Evolutionary conservation across 2,113 vertebrate species (phyloP), one percentile per base, ranked within the genome.

Genomic region (Uropsilus gracilis): DNA sequence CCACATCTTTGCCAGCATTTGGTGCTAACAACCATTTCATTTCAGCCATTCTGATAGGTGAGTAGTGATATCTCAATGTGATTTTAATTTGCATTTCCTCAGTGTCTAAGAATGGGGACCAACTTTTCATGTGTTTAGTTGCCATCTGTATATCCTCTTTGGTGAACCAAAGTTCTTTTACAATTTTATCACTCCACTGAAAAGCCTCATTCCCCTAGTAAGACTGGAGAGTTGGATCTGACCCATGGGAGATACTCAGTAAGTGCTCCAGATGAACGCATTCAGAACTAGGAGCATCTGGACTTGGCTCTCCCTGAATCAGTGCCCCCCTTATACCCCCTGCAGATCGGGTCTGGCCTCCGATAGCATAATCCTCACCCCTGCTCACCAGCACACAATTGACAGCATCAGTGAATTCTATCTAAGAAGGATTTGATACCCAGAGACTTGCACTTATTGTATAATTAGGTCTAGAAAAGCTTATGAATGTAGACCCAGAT

Each of bases 391-490:
- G 76, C 53, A 11, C 0, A 0, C 37, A 34, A 30, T 2, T 1
- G 69, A 44, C 2, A 0, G 82, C 2, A 2, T n/a, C 81, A 20
- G 55, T 72, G 69, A 90, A 80, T 93, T 68, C 61, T 89, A 93
- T 44, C 39, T 8, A 68, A 75, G 50, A 88, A 86, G 44, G 59
- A 37, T n/a, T 5, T 1, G 12, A 44, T 1, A 32, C 84, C 86
- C 72, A 50, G 94, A 96, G 94, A 94, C 87, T 46, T 9, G 50
- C 30, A 1, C 94, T 84, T 0, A 9, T 89, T 39, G 32, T 88
- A 44, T 93, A 96, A 97, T 96, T 93, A 93, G 89, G 95, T 90
- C 94, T 97, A 61, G 91, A 30, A 34, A 81, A 88, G 93, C 84
- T 95, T 95, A 90, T 85, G 91, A 89, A 81, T 64, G 71, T 88